phyloP scores from a whole-genome alignment of 2,888 invertebrate species.

The Drosophila diplacantha region DNA sequence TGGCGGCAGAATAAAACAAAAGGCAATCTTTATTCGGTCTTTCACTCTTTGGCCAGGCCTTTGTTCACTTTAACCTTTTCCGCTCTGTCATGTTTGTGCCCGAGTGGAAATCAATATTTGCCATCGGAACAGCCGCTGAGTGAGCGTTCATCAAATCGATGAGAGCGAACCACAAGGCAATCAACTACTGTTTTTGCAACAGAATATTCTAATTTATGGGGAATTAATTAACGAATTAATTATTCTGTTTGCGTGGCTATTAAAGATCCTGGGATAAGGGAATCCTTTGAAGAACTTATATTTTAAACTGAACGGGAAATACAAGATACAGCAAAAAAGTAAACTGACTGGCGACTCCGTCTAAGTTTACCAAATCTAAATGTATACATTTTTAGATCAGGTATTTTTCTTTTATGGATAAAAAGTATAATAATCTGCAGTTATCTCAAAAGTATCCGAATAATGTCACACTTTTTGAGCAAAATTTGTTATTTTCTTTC shows the following conservation, averaged over 20 bases:
- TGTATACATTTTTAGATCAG: too few species aligned
- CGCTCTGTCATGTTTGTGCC: constrained; percentile 27
- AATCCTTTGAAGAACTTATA: too few species aligned
- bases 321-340: too few species aligned
- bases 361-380: too few species aligned
- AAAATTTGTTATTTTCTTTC: not conserved
- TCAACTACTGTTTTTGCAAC: not conserved
- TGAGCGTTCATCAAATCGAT: constrained; percentile 13
- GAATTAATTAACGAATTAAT: not conserved
- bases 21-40: constrained; percentile 31
- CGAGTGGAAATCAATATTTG: constrained; percentile 59
- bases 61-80: constrained; percentile 44
- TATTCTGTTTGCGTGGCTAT: not conserved
- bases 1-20: constrained; percentile 27
- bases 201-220: not conserved
- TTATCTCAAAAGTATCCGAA: too few species aligned
- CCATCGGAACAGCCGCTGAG: constrained; percentile 9
- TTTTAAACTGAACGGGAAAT: too few species aligned
- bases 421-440: not conserved
- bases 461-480: too few species aligned
- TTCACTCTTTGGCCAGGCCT: constrained; percentile 32
- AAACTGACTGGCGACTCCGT: too few species aligned
- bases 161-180: constrained; percentile 1
- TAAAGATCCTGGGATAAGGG: too few species aligned
- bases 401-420: not conserved